phyloP scores from a whole-genome alignment of 2,113 vertebrate genomes.

The Clarias gariepinus region DNA sequence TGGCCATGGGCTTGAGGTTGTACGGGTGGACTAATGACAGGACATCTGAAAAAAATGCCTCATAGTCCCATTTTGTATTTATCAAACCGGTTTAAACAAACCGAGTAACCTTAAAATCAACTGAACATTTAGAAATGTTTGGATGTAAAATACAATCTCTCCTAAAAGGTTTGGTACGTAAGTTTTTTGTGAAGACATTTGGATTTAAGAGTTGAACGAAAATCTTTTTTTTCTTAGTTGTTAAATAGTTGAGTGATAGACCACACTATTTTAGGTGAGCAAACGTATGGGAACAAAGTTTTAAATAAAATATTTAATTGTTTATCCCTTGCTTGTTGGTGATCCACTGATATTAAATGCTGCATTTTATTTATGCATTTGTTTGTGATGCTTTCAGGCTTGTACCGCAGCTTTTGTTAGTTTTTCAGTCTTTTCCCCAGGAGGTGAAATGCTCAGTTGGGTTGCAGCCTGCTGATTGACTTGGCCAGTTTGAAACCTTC shows the following conservation, averaged over 20 bases:
- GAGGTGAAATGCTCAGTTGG: neutral
- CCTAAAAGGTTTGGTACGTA: neutral
- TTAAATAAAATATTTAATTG: neutral
- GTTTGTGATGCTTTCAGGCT: neutral
- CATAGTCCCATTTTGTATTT: neutral
- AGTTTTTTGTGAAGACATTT: neutral
- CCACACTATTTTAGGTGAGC: neutral
- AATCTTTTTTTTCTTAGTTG: too few relatives aligned
- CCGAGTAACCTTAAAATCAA: neutral
- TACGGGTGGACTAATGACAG: neutral
- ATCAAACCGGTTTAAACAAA: neutral
- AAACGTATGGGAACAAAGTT: neutral
- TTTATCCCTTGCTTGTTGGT: neutral
- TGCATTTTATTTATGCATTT: neutral
- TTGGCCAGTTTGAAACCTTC: neutral
- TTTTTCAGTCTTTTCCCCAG: neutral
- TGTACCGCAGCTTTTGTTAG: neutral
- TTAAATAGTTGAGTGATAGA: neutral
- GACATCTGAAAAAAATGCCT: neutral
- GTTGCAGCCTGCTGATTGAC: neutral
- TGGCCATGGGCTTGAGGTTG: neutral
- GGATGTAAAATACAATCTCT: neutral
- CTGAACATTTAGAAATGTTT: neutral
- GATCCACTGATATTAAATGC: too few relatives aligned
- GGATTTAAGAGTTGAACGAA: neutral